Percentiles rank a stretch among this genome's conserved stretches.
phyloP scores from a whole-genome alignment of 2,113 vertebrate species.

The Hemibates koningsi region DNA sequence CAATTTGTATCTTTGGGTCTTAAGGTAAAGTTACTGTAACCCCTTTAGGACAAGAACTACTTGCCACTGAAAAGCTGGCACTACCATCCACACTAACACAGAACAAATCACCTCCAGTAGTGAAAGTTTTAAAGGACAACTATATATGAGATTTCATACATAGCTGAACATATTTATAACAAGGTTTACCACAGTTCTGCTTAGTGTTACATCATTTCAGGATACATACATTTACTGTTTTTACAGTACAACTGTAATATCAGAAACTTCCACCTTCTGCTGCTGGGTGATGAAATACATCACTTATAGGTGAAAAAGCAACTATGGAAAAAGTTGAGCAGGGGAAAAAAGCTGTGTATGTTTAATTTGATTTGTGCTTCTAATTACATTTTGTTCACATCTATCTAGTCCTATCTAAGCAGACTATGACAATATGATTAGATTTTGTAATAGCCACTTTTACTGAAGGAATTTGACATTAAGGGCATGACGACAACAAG shows the following conservation, averaged over 20 bases:
- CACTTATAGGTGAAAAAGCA: neutral
- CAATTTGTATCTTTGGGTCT: neutral
- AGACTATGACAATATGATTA: neutral
- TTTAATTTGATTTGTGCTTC: slow-evolving; percentile 25
- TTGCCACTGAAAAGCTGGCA: slow-evolving; percentile 46
- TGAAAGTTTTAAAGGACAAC: neutral
- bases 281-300: neutral
- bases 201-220: neutral
- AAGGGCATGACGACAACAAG: neutral
- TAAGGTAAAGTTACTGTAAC: neutral
- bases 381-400: neutral
- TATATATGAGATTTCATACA: neutral
- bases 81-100: slow-evolving; percentile 1
- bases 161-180: neutral
- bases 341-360: neutral
- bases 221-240: neutral
- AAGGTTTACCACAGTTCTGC: neutral
- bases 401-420: neutral
- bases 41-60: slow-evolving; percentile 26
- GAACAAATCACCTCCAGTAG: neutral
- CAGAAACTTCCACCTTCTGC: neutral
- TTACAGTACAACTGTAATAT: neutral
- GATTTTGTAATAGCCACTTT: neutral
- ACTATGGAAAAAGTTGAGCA: neutral
- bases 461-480: neutral